These are phyloP conservation scores for Metaphire vulgaris DNA, from an alignment of 1,140 invertebrate genomes.

Conservation along the genomic window DNA sequence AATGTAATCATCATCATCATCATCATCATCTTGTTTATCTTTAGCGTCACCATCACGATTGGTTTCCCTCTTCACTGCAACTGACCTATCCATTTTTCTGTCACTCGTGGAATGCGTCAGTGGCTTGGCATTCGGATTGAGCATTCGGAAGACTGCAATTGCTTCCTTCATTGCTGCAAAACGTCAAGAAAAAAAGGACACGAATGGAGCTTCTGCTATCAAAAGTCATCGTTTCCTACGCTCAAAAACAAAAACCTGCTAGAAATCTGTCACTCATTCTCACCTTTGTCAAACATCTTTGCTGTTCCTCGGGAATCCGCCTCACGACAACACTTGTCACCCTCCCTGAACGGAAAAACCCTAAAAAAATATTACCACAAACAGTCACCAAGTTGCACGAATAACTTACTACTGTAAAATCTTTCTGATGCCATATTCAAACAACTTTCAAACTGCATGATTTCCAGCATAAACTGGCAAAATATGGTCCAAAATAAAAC, in stretches of 20 bases:
- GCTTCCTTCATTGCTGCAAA: conserved; percentile 21
- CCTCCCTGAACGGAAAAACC: conserved; percentile 68
- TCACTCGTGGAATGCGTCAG: background rate
- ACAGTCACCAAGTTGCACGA: too few relatives aligned
- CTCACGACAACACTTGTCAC: conserved; percentile 52
- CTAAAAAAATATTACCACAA: conserved; percentile 39
- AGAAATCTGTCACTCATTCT: too few relatives aligned
- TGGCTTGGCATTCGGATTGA: background rate
- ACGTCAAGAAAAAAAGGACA: too few relatives aligned
- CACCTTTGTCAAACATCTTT: conserved; percentile 48
- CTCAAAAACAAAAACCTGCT: too few relatives aligned
- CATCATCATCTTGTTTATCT: background rate
- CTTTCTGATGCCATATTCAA: too few relatives aligned
- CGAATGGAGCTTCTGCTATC: too few relatives aligned
- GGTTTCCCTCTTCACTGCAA: background rate
- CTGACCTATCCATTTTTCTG: background rate
- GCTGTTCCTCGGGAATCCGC: conserved; percentile 36
- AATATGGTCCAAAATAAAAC: too few relatives aligned
- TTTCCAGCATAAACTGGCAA: too few relatives aligned
- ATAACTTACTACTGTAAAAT: too few relatives aligned
- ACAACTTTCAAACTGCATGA: too few relatives aligned
- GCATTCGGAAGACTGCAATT: background rate
- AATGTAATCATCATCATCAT: conserved; percentile 9
- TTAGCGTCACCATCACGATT: conserved; percentile 2
- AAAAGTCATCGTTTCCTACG: too few relatives aligned